A percentile compares a stretch with the other conserved stretches of the same genome.
Evolutionary conservation across 1,140 invertebrate species (phyloP).

Genomic region (Philotrypesis tridentata): DNA sequence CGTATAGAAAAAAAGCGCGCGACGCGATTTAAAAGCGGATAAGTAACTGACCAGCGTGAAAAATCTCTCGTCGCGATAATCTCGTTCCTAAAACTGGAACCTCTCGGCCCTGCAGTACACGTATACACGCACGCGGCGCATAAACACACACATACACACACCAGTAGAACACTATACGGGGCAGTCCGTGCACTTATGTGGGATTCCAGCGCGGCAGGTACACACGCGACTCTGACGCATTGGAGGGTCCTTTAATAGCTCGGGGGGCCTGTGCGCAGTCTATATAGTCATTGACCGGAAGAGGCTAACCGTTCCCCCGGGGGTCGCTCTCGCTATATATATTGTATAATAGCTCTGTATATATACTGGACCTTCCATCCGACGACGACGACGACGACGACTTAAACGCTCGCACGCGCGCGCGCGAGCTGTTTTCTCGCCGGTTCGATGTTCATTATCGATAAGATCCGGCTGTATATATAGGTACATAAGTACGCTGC

Average conservation of each 20-base stretch:
- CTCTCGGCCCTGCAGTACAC: not conserved
- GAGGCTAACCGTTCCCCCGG: slow-evolving; percentile 62
- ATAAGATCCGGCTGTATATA: slow-evolving; percentile 59
- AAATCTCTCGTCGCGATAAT: slow-evolving; percentile 24
- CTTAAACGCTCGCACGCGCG: slow-evolving; percentile 41
- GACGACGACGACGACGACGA: not conserved
- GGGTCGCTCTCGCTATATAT: slow-evolving; percentile 24
- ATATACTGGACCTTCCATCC: slow-evolving; percentile 23
- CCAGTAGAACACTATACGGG: too few species aligned
- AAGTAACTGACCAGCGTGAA: slow-evolving; percentile 31
- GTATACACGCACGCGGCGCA: not conserved
- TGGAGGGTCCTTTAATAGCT: slow-evolving; percentile 5
- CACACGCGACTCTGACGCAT: slow-evolving; percentile 6
- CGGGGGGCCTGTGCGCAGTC: not conserved
- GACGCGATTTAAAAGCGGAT: not conserved
- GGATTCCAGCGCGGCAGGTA: not conserved
- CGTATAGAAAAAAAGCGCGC: not conserved
- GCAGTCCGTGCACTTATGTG: not conserved
- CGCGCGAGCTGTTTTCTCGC: not conserved
- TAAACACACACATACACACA: not conserved
- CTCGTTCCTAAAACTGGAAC: slow-evolving; percentile 26
- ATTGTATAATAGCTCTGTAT: not conserved
- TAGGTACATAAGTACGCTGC: too few species aligned
- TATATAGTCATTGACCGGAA: slow-evolving; percentile 60
- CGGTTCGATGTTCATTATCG: slow-evolving; percentile 63